These are phyloP conservation scores for Cheilinus undulatus DNA, from an alignment of 2,113 vertebrate genomes.

Conservation along the genomic window DNA sequence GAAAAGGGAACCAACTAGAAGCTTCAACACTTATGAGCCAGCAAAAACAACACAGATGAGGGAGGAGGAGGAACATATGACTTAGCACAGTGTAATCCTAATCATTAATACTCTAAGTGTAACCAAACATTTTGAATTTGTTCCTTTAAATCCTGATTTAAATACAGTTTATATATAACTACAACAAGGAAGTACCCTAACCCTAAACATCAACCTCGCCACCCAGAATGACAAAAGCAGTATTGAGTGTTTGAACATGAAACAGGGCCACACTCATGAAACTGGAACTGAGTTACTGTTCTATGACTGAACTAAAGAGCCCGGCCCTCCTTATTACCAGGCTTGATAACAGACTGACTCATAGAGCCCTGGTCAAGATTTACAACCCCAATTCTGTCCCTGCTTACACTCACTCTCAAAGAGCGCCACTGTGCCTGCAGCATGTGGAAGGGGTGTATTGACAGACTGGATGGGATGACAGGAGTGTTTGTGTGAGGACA, in stretches of 20 bases:
- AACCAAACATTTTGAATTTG: neutral
- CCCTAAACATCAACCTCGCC: conserved; percentile 4
- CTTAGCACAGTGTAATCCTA: conserved; percentile 4
- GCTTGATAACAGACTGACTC: conserved; percentile 72
- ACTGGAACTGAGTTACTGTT: conserved; percentile 38
- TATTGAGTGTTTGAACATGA: conserved; percentile 27
- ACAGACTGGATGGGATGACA: conserved; percentile 43
- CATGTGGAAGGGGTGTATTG: conserved; percentile 44
- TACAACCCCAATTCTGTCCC: conserved; percentile 58
- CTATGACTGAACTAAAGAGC: conserved; percentile 39
- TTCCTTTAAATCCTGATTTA: neutral
- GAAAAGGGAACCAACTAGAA: neutral
- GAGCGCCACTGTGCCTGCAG: conserved; percentile 67
- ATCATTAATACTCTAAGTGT: neutral
- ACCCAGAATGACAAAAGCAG: conserved; percentile 28
- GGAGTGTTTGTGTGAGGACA: conserved; percentile 56
- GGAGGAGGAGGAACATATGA: conserved; percentile 8
- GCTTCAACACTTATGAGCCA: conserved; percentile 16
- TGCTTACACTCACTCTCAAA: conserved; percentile 54
- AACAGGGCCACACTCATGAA: conserved; percentile 29
- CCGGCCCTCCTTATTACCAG: conserved; percentile 35
- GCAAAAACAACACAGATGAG: conserved; percentile 16
- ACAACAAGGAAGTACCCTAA: neutral
- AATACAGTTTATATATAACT: neutral
- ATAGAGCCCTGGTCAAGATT: conserved; percentile 51